phyloP scores from a whole-genome alignment of 1,140 invertebrate species.

The Philotrypesis tridentata region DNA sequence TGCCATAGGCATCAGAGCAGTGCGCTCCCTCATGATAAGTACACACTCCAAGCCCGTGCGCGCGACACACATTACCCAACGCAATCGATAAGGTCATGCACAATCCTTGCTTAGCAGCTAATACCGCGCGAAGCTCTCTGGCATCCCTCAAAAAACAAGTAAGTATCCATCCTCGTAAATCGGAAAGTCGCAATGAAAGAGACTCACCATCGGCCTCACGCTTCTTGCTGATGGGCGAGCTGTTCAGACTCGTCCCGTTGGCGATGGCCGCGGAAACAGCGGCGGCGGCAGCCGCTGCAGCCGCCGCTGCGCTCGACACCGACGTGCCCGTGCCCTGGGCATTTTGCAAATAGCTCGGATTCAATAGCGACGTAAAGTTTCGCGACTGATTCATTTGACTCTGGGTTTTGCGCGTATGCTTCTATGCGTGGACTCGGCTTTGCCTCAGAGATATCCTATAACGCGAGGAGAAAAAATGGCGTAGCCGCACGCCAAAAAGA shows the following conservation, averaged over 20 bases:
- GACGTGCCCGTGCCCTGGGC: slow-evolving; percentile 59
- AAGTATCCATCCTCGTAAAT: not conserved
- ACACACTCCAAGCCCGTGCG: not conserved
- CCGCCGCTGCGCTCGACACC: slow-evolving; percentile 62
- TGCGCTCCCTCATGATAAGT: not conserved
- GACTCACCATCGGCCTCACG: slow-evolving; percentile 68
- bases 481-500: not conserved
- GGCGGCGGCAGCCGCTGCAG: slow-evolving; percentile 66
- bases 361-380: slow-evolving; percentile 74
- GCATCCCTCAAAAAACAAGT: not conserved
- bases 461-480: not conserved
- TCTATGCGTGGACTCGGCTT: not conserved
- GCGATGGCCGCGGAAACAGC: slow-evolving; percentile 67
- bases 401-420: not conserved
- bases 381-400: slow-evolving; percentile 69
- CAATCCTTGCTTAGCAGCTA: not conserved
- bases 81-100: not conserved
- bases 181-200: not conserved
- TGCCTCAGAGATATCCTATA: not conserved
- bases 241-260: slow-evolving; percentile 63
- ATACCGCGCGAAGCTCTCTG: too few species aligned
- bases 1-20: not conserved
- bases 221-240: slow-evolving; percentile 59
- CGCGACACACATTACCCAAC: not conserved
- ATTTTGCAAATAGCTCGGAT: slow-evolving; percentile 74